Percentiles rank a stretch among this genome's conserved stretches.
phyloP scores from a whole-genome alignment of 1,140 invertebrate species.

The Heliconius melpomene region DNA sequence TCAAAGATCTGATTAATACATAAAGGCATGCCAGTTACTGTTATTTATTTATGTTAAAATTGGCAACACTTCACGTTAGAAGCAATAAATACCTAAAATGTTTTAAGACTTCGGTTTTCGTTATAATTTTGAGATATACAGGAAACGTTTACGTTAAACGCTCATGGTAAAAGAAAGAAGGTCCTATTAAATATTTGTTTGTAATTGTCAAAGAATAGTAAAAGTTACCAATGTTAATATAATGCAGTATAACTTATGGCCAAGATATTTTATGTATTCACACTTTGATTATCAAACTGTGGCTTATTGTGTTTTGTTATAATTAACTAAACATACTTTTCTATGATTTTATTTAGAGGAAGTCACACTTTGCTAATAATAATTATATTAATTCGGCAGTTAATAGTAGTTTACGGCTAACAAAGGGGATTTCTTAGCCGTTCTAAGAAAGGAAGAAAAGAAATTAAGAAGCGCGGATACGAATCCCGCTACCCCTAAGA shows the following conservation, averaged over 20 bases:
- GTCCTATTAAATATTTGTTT: no score
- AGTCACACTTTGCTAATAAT: no score
- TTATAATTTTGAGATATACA: neutral
- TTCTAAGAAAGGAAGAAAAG: no score
- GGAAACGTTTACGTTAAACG: no score
- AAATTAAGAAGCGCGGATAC: no score
- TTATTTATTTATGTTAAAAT: neutral
- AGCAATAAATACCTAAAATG: neutral
- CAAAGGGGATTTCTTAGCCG: no score
- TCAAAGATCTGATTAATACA: neutral
- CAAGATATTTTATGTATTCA: conserved; percentile 42
- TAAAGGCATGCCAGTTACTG: neutral
- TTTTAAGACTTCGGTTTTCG: neutral
- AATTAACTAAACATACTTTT: no score
- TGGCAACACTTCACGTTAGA: neutral
- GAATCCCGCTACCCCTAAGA: no score
- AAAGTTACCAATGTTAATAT: neutral
- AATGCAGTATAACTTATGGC: neutral
- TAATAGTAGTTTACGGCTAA: neutral
- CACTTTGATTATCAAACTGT: conserved; percentile 55
- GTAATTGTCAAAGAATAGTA: neutral
- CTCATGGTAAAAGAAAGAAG: neutral
- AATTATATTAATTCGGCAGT: neutral
- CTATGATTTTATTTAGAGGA: no score
- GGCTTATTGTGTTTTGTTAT: neutral